Base-by-base conservation (phyloP, 2,113 vertebrate genomes). In the Cichladusa arquata region DNA sequence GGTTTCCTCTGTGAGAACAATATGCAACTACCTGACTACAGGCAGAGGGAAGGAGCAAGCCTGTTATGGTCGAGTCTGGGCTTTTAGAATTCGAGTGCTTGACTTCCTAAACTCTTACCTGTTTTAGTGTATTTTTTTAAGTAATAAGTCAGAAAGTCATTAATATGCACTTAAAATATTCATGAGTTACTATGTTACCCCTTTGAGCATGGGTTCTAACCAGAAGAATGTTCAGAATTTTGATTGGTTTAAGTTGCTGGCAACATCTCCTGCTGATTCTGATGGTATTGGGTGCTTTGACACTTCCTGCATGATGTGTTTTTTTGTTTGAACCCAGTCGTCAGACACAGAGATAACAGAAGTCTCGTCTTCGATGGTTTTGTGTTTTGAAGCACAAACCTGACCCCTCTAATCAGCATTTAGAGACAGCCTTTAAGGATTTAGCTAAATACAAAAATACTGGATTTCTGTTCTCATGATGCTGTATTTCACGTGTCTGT, bases 401-500 rank as follows among this genome's bases (percentile, higher is more conserved):
- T 56, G 23, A 67, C 28, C 11, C 3, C 11, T 84, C 45, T 73
- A 87, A 42, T 65, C 12, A 77, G 6, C 9, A 38, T 58, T 61
- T 54, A 57, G 77, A 78, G 23, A 38, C 0, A 56, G 26, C 12
- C 45, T 60, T 91, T 31, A 51, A 74, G 17, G 33, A 79, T 71
- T 89, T 80, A 20, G 24, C 18, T 58, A 70, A 81, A 34, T 38
- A 34, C 19, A 64, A 57, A 65, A 84, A 18, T 29, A 31, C 6
- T 57, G 18, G 2, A 1, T 64, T 79, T 82, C 12, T 81, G 8
- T 57, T 77, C 26, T 65, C 28, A 7, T 29, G 3, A 12, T 67
- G 12, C 0, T 1, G 4, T 56, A n/a, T n/a, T 20, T 53, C 65
- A 33, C 0, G 0, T 24, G 8, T 78, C 23, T 86, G 8, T 34